These are phyloP conservation scores for Microcebus murinus DNA, from an alignment of 2,113 vertebrate species.

Conservation along the genomic window DNA sequence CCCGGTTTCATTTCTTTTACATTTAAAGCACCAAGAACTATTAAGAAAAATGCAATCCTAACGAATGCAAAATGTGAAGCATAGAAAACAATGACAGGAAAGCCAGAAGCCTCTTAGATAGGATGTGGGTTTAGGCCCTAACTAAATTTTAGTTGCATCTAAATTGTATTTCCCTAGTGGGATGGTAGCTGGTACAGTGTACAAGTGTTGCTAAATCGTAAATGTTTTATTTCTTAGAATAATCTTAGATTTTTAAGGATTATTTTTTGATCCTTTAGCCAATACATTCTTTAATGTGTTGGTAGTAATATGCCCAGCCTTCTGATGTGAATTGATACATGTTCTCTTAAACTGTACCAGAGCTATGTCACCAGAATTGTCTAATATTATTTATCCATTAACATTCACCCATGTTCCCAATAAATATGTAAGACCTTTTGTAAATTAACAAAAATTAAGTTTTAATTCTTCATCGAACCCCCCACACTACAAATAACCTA, in stretches of 20 bases:
- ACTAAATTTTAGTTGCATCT: slow-evolving; percentile 59
- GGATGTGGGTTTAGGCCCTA: slow-evolving; percentile 59
- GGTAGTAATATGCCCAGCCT: background rate
- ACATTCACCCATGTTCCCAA: slow-evolving; percentile 7
- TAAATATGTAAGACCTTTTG: slow-evolving; percentile 23
- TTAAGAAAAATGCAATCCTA: slow-evolving; percentile 34
- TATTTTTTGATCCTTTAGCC: background rate
- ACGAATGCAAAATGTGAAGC: slow-evolving; percentile 48
- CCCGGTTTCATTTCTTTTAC: slow-evolving; percentile 22
- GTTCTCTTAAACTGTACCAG: background rate
- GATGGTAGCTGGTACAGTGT: background rate
- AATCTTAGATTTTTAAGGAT: slow-evolving; percentile 49
- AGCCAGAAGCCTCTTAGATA: slow-evolving; percentile 28
- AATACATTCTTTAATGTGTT: background rate
- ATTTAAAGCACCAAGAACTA: slow-evolving; percentile 3
- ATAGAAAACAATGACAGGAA: slow-evolving; percentile 61
- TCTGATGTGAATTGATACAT: background rate
- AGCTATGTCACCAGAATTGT: background rate
- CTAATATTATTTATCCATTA: slow-evolving; percentile 38
- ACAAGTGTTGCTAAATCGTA: background rate
- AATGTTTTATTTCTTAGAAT: slow-evolving; percentile 10
- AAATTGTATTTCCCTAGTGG: slow-evolving; percentile 41
- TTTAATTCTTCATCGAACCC: background rate
- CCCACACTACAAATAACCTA: background rate
- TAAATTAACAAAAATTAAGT: slow-evolving; percentile 22